Evolutionary conservation across 2,888 invertebrate genomes (phyloP), one percentile per base, ranked within the genome.

Genomic region (Xanthia togata): DNA sequence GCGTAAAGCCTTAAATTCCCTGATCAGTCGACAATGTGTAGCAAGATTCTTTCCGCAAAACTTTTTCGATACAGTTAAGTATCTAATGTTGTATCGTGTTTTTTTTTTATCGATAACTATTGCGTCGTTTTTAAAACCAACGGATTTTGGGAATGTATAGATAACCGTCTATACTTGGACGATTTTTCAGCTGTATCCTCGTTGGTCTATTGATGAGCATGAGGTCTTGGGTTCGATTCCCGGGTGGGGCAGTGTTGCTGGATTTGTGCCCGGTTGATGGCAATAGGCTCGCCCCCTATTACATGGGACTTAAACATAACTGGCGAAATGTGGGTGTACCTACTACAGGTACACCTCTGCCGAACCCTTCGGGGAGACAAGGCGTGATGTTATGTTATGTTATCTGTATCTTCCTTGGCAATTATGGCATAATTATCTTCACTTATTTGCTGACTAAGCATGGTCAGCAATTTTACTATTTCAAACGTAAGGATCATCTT

Each of bases 11-110:
- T 68, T 75, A 57, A 79, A 79, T 41, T 74, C 64, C 62, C 74
- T 57, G 68, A 79, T 81, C 81, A 68, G 35, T n/a, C 17, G 17
- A 76, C 53, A 81, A 59, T 69, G 14, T 75, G 50, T 59, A 26
- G 26, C 35, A 14, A 57, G 55, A 26, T 57, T 20, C 44, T 59
- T 53, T 53, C 1, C 8, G n/a, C 14, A n/a, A 80, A 75, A 44
- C n/a, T 72, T 79, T 79, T n/a, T 38, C 47, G 57, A 50, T 77
- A 50, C n/a, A 50, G 38, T 14, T n/a, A 77, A 31, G 70, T 47
- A 44, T 8, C 9, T 20, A 57, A 5, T 20, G 17, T 53, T 6
- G 26, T 26, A 35, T n/a, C 31, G 41, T 59, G 11, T 38, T 67
- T 60, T 38, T 41, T 17, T 55, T 26, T 3, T 53, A 47, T 57